These are phyloP conservation scores for Hemiprocne comata DNA, from an alignment of 2,113 vertebrate species.

Conservation along the genomic window DNA sequence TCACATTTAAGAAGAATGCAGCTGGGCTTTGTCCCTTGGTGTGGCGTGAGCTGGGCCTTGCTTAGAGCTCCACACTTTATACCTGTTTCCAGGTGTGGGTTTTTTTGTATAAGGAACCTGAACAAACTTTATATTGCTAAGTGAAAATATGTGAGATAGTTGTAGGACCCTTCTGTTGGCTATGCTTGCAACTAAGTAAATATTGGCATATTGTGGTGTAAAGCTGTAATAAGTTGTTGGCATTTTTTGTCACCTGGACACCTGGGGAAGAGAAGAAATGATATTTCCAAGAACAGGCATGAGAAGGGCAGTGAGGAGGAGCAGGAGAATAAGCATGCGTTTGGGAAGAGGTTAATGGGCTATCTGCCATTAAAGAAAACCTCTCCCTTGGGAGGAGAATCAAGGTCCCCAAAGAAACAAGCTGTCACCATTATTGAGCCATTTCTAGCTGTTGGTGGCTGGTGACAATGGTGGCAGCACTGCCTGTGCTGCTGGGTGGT, in stretches of 20 bases:
- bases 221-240: not conserved
- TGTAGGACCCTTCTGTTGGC: not conserved
- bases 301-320: not conserved
- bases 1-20: slow-evolving; percentile 2
- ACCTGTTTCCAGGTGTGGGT: not conserved
- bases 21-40: not conserved
- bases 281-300: not conserved
- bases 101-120: not conserved
- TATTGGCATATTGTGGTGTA: not conserved
- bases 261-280: not conserved
- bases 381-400: not conserved
- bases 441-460: not conserved
- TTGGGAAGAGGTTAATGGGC: not conserved
- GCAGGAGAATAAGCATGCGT: not conserved
- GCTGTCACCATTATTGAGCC: not conserved
- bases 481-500: not conserved
- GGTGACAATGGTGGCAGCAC: not conserved
- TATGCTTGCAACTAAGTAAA: not conserved
- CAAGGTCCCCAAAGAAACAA: not conserved
- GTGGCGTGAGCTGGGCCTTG: not conserved
- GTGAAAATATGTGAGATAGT: not conserved
- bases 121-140: not conserved
- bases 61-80: not conserved
- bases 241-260: not conserved
- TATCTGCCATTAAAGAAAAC: not conserved